Base-by-base conservation (phyloP, 2,113 vertebrate species). In the Eira barbara region DNA sequence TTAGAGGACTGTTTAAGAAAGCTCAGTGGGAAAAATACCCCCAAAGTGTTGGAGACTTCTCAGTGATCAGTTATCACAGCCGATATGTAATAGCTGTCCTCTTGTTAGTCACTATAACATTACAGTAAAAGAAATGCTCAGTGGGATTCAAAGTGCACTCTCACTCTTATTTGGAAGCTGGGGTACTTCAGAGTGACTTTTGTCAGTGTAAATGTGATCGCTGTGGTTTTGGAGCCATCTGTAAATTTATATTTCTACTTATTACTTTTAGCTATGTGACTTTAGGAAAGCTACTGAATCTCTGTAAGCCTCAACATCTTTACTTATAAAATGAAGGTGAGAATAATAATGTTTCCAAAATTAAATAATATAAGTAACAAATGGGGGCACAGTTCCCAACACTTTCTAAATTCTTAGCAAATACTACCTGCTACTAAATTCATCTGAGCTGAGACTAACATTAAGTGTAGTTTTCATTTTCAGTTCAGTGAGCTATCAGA, bases 401-500 rank as follows among this genome's bases (percentile, higher is more conserved):
- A 61, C 3, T 42, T 59, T 85, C 13, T 82, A 52, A 61, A 15
- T 78, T 49, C 52, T 79, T 89, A 73, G 6, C 88, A 78, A 61
- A 94, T 96, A 69, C 31, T 91, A 45, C 34, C 42, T 89, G 8
- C 52, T 89, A 5, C 4, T 93, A 79, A 92, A 82, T 91, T 97
- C 65, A 82, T 87, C 1, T 81, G 18, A 76, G n/a, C 29, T 63
- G 39, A 90, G n/a, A 86, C 4, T 29, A 80, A 36, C 18, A 36
- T 71, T 67, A 93, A 80, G 47, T 76, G 69, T 61, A 91, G 45
- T 79, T 45, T 84, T 12, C 5, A 39, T 95, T 88, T 97, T 65
- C 45, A 86, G 23, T 69, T 94, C 67, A 25, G 3, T 85, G 55
- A 67, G 6, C 59, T 42, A 29, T 80, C 21, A 78, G n/a, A 63